Evolutionary conservation across 2,113 vertebrate genomes (phyloP).

Genomic region (Pluvialis apricaria): DNA sequence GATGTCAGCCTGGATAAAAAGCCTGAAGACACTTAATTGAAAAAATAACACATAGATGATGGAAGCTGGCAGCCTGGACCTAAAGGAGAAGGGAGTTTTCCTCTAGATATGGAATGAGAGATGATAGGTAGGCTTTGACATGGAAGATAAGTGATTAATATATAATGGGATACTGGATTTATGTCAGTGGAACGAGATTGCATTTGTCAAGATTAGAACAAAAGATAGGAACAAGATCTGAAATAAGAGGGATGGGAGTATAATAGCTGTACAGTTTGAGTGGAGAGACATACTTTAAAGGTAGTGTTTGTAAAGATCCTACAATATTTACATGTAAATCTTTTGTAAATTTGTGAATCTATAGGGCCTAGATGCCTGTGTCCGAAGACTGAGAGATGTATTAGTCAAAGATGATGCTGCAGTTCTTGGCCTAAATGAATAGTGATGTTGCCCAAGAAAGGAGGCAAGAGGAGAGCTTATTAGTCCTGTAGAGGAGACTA

Average conservation of each 20-base stretch:
- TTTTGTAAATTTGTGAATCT: not conserved
- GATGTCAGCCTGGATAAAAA: slow-evolving; percentile 11
- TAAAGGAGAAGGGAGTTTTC: slow-evolving; percentile 31
- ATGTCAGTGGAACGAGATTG: slow-evolving; percentile 20
- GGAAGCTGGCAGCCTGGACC: slow-evolving; percentile 24
- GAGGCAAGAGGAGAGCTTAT: not conserved
- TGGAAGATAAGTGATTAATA: slow-evolving; percentile 57
- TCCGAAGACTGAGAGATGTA: not conserved
- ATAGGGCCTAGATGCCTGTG: not conserved
- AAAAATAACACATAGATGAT: slow-evolving; percentile 41
- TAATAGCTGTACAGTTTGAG: not conserved
- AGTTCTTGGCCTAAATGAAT: not conserved
- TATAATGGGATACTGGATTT: slow-evolving; percentile 45
- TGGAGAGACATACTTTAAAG: not conserved
- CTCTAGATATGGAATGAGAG: slow-evolving; percentile 17
- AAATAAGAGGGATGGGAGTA: not conserved
- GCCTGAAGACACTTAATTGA: slow-evolving; percentile 37
- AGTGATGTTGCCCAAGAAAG: not conserved
- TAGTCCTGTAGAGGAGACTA: not conserved
- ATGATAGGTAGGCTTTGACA: slow-evolving; percentile 46
- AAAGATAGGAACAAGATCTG: slow-evolving; percentile 13
- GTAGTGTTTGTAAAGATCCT: not conserved
- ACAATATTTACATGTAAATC: not conserved
- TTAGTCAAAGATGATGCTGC: not conserved
- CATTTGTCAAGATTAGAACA: slow-evolving; percentile 54